Evolutionary conservation across 2,797 vertebrate species (phyloP).

Genomic region (Coccyzus lansbergi): DNA sequence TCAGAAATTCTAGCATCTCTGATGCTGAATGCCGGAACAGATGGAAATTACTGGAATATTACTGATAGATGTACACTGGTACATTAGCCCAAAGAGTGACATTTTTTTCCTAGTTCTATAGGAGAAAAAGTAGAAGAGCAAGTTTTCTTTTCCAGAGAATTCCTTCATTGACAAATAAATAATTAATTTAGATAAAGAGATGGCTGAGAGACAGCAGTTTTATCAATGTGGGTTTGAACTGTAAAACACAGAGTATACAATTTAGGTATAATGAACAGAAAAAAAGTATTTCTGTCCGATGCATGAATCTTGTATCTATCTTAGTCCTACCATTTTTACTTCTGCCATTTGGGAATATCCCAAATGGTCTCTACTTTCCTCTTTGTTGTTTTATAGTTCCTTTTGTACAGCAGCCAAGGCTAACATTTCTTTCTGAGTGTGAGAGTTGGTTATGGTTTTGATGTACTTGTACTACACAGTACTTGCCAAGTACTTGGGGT

Average conservation of each 20-base stretch:
- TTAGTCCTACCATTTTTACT: conserved; percentile 24
- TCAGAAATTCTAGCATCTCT: background rate
- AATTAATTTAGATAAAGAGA: conserved; percentile 15
- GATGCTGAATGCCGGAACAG: background rate
- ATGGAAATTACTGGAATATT: background rate
- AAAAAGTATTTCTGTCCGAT: background rate
- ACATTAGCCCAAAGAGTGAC: background rate
- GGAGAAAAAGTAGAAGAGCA: background rate
- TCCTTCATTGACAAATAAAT: background rate
- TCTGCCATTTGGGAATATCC: conserved; percentile 16
- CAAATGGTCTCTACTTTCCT: background rate
- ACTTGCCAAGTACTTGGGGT: background rate
- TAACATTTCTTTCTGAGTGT: conserved; percentile 2
- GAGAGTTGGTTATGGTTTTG: conserved; percentile 1
- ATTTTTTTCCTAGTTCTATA: background rate
- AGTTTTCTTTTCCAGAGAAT: background rate
- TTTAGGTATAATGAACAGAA: conserved; percentile 11
- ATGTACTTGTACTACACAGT: background rate
- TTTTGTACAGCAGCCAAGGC: background rate
- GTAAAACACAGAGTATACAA: background rate
- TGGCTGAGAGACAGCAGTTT: background rate
- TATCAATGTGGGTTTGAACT: background rate
- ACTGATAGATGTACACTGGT: background rate
- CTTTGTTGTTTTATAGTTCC: conserved; percentile 18
- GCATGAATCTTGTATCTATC: background rate